Base-by-base conservation (phyloP, 2,113 vertebrate genomes). In the Brachyhypopomus gauderio region DNA sequence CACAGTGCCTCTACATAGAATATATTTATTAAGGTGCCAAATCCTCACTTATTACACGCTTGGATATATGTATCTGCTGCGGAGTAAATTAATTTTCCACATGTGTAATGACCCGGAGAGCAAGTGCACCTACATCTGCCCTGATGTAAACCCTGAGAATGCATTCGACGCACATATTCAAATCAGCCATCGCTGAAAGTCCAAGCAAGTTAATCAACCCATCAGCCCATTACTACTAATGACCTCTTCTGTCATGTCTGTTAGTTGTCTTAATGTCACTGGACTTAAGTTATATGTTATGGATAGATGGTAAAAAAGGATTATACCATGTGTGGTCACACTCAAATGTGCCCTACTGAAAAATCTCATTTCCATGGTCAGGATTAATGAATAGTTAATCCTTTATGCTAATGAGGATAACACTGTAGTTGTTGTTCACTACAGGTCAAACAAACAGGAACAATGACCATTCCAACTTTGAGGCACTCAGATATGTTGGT, bases 41-140 rank as follows among this genome's bases (percentile, higher is more conserved):
- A 89, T 83, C 87, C 88, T 89, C 87, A 88, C 88, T 84, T 69
- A 52, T 52, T n/a, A 52, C 12, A 11, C 38, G 20, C 62, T 45
- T 14, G 36, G 86, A 87, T 78, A 90, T 90, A 90, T 90, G 89
- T 87, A 90, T 76, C 17, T 22, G 56, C 89, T 86, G 78, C 89
- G 87, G 89, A 91, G 90, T 92, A 92, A 92, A 92, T 93, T 92
- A 91, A 93, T 92, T 92, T 34, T 92, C 92, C 89, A 84, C 86
- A 86, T 91, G 92, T 89, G 92, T 92, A 93, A 93, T 92, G 92
- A 91, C 89, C 89, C 64, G 84, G 55, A 85, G 84, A 85, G 90
- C 86, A 84, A 88, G 87, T 85, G 75, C 87, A 60, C 20, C 58
- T 22, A 60, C 58, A 67, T 36, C 64, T 36, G 30, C 30, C 27